Evolutionary conservation across 2,888 invertebrate species (phyloP), one percentile per base, ranked within the genome.

Genomic region (Tinea trinotella): DNA sequence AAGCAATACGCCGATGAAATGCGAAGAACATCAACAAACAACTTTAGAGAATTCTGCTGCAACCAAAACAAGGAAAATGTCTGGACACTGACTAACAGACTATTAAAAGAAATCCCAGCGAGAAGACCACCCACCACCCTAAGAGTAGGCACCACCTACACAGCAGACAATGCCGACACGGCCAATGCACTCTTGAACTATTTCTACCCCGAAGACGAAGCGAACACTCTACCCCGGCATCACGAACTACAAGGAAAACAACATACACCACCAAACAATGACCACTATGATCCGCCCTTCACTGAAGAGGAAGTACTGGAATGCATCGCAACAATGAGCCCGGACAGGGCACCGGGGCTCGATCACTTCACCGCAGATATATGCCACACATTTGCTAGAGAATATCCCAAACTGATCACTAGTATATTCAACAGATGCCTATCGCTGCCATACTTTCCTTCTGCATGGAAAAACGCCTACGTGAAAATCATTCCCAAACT

Each of bases 401-500:
- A 1, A 0, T 53, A 19, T 9, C 55, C 55, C 9, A 0, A 24
- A 5, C 10, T 54, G 0, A 22, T 54, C 13, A 46, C 54, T 1
- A 18, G 24, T 15, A 20, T 44, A 1, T 6, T 54, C 1, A 52
- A 55, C 48, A 6, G 34, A 6, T 54, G 56, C 36, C n/a, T 57
- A 7, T 1, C 22, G 34, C 7, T 56, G 0, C 17, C 44, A 3
- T 44, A 58, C 18, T 60, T 60, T 30, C 60, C 60, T 2, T 17
- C 17, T 6, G 24, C 3, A 3, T 65, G 65, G 65, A 64, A 64
- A 50, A 18, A 5, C 0, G 58, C 62, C 0, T 49, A 35, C 0
- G 56, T 60, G 0, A 63, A 60, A 53, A 60, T 62, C 6, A 60
- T 66, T 0, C 65, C 64, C 0, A 65, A 66, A 54, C 58, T 60